Evolutionary conservation across 2,888 invertebrate genomes (phyloP), one percentile per base, ranked within the genome.

Genomic region (Panorpa germanica): DNA sequence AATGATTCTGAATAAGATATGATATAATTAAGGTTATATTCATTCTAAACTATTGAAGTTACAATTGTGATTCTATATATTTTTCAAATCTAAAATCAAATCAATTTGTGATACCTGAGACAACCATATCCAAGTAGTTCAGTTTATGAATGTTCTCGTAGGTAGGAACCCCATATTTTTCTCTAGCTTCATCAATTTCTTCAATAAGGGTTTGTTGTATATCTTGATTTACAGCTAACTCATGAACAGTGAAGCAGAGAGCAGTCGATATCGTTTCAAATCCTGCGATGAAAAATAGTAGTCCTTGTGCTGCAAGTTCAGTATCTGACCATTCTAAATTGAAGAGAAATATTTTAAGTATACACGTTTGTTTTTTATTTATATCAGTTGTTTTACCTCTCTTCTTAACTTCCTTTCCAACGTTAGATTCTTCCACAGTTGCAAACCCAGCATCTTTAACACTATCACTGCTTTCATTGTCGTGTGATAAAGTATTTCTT

Each of bases 61-160:
- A 16, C 10, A 28, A 20, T 21, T n/a, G 10, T 34, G 4, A 27
- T 27, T 3, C 18, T 14, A 18, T 4, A 3, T 10, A 14, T 9
- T 33, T 28, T 13, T 22, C 17, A 14, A 18, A 20, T 28, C 16
- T 4, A 4, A 21, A 18, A 15, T 29, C 14, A 29, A 7, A 3
- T 9, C 19, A 26, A 21, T 29, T 32, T 17, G 17, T 20, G 8
- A 31, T 38, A 53, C 55, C 53, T 37, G 52, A 51, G 3, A 61
- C 41, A 1, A 65, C 58, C 51, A 61, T 63, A 28, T 66, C 63
- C 42, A 69, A 38, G 37, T 63, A 65, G 24, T 56, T 53, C 47
- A 66, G 57, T 16, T 52, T 53, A 4, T 52, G 48, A 2, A 59
- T 41, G 2, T 46, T 49, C 4, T 57, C 56, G 36, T 61, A 61